Base-by-base conservation (phyloP, 2,888 invertebrate species). In the Achlya flavicornis region DNA sequence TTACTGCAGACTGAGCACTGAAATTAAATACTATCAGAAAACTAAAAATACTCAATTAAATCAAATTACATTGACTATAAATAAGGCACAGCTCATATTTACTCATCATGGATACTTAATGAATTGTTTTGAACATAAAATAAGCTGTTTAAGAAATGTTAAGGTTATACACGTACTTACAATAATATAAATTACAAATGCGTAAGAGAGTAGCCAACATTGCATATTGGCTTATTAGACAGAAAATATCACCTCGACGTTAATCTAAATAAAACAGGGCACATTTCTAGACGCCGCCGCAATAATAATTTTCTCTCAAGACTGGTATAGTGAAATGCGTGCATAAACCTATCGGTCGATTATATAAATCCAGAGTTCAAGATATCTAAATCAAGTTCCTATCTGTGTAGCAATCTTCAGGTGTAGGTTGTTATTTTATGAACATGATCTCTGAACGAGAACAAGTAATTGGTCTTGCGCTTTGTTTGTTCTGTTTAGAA, bases 331-430 rank as follows among this genome's bases (percentile, higher is more conserved):
- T 73, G 69, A 76, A 78, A 80, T 76, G 81, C 81, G 83, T 79
- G 77, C 85, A 88, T 91, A 92, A 92, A 91, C 80, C 85, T 86
- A 84, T 84, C 78, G 70, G 71, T 77, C 74, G 73, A 74, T 80
- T 74, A 72, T 77, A 87, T 91, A 92, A 92, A 90, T 92, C 88
- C 80, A 71, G 74, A 67, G 58, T 75, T 72, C 80, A 75, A 83
- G 83, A 89, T 90, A 87, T 71, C 89, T 92, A 91, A 92, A 92
- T 92, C 91, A 92, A 84, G 81, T 67, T 73, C 76, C 78, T 91
- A 92, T 92, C 92, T 84, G 78, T 76, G 76, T 78, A 78, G 83
- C 83, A 81, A 91, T 91, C 92, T 84, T 73, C 68, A 62, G 70
- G 76, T 81, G 83, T 85, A 84, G 78, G 83, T 76, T 79, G 79